These are phyloP conservation scores for Gambusia yucatana DNA, from an alignment of 2,797 vertebrate genomes.

Conservation along the genomic window DNA sequence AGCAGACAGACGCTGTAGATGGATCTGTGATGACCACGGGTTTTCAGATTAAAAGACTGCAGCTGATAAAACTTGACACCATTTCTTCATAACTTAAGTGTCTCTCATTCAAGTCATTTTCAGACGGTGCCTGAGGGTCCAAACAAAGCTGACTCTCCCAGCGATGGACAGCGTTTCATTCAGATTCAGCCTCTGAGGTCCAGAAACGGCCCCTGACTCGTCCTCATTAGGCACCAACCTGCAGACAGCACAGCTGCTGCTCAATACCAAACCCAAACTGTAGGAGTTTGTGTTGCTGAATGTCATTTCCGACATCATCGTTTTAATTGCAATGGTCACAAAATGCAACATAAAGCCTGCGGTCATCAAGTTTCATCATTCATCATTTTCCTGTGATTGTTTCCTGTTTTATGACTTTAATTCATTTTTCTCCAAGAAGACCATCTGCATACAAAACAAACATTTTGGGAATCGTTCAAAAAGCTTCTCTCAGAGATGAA, in stretches of 20 bases:
- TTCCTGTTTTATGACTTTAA: not conserved
- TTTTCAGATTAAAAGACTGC: constrained; percentile 26
- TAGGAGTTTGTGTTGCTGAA: not conserved
- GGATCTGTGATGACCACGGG: constrained; percentile 29
- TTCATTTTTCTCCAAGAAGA: not conserved
- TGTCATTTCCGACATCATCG: not conserved
- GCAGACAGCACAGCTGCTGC: not conserved
- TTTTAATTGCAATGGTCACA: not conserved
- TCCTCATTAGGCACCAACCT: not conserved
- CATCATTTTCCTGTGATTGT: not conserved
- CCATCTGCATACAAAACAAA: no score
- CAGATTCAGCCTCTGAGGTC: constrained; percentile 25
- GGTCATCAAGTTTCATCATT: not conserved
- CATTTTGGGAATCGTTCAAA: no score
- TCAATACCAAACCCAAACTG: not conserved
- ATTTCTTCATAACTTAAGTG: constrained; percentile 10
- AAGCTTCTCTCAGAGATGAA: not conserved
- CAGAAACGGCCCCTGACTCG: constrained; percentile 12
- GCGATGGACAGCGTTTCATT: constrained; percentile 35
- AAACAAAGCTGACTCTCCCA: constrained; percentile 25
- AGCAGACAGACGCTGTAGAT: constrained; percentile 5
- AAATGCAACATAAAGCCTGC: not conserved
- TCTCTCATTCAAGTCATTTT: constrained; percentile 24
- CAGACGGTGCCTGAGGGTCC: constrained; percentile 15
- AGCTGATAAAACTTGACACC: constrained; percentile 41